Base-by-base conservation (phyloP, 2,888 invertebrate species). In the Lissocephala sabroskyi region DNA sequence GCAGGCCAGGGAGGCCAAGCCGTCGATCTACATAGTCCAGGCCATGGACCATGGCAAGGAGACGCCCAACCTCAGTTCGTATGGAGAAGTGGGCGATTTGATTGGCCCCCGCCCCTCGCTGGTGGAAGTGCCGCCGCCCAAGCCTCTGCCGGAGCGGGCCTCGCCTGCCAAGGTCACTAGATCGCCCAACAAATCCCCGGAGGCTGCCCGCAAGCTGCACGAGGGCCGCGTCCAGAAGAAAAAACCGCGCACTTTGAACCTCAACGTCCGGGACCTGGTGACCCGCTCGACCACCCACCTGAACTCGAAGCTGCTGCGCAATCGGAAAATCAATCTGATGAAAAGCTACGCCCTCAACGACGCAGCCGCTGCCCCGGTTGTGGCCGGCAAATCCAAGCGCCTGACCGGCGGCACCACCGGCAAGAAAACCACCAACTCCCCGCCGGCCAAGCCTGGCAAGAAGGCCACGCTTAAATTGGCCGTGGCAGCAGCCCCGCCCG, bases 11-110 rank as follows among this genome's bases (percentile, higher is more conserved):
- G 70, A 80, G 52, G 49, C 67, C 2, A 79, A 81, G 43, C 82
- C 82, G 0, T 73, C 75, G 29, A 82, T 82, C 32, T 83, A 67
- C 46, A 83, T 82, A 48, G 74, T 82, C 4, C 60, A 83, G 47
- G 57, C 80, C 1, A 49, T 68, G 36, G 56, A 56, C 14, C 74
- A 60, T 41, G 45, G 9, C 53, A 16, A 9, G 2, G 3, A 5
- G 4, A 16, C 30, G 17, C 10, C 11, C 11, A 14, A 14, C n/a
- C 26, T 10, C 19, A 39, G n/a, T 29, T 29, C 14, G 6, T 35
- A 3, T 23, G 23, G 23, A 23, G 23, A 30, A 4, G 10, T 11
- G 3, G 30, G 30, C 30, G 3, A 10, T 30, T 7, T 3, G 7
- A 3, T 3, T 9, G 45, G 6, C 7, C 46, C 46, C 11, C 32